Conservation (phyloP, 1,140 invertebrate species). For the Bombus pyrosoma region DNA sequence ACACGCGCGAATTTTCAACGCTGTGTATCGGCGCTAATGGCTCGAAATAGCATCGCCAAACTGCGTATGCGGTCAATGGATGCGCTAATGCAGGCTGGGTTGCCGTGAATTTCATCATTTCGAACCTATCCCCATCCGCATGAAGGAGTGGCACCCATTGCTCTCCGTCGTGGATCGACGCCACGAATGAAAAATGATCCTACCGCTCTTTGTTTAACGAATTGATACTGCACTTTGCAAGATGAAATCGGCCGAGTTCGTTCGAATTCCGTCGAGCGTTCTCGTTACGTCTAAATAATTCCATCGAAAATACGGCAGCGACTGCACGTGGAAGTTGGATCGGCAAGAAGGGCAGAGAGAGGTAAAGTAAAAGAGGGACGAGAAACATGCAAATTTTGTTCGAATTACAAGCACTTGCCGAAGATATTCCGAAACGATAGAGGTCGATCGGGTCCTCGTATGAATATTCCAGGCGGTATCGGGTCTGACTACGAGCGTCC, state of each 20-base stretch:
- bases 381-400: slow-evolving; percentile 17
- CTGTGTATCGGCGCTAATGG: slow-evolving; percentile 17
- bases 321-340: neutral
- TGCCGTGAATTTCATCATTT: slow-evolving; percentile 35
- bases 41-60: slow-evolving; percentile 17
- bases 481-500: slow-evolving; percentile 3
- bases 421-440: slow-evolving; percentile 20
- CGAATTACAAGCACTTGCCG: neutral
- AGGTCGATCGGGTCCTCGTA: neutral
- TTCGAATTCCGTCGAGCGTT: neutral
- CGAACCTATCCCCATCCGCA: neutral
- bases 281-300: slow-evolving; percentile 19
- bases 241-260: slow-evolving; percentile 20
- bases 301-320: neutral
- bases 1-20: neutral
- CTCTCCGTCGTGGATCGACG: neutral
- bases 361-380: neutral
- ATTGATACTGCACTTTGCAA: slow-evolving; percentile 39
- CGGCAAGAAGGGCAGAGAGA: too few species aligned
- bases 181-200: slow-evolving; percentile 29
- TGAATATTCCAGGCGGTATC: slow-evolving; percentile 30
- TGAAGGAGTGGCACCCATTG: slow-evolving; percentile 26
- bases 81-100: slow-evolving; percentile 36
- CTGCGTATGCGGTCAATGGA: slow-evolving; percentile 2
- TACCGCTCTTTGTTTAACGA: slow-evolving; percentile 21